phyloP scores from a whole-genome alignment of 23 tunicate species.

The Trididemnum clinides region DNA sequence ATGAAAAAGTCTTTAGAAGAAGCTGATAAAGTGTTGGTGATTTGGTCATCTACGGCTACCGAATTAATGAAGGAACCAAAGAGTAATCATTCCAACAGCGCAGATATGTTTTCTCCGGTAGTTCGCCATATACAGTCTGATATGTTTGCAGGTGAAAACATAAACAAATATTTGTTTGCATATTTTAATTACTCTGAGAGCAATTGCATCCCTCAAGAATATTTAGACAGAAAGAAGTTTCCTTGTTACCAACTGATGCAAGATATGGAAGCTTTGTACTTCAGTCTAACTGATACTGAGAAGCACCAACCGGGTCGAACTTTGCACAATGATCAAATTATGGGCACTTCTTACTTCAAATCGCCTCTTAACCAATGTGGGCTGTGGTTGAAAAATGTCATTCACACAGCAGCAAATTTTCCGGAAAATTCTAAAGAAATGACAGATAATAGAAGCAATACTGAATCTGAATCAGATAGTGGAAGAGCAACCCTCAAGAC shows the following conservation, averaged over 20 bases:
- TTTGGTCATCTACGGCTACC: slow-evolving; percentile 43
- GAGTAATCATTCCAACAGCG: too few relatives aligned
- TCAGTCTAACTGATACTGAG: slow-evolving; percentile 26
- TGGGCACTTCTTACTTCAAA: too few relatives aligned
- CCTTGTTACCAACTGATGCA: slow-evolving; percentile 44
- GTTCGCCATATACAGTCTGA: slow-evolving; percentile 29
- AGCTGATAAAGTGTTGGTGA: slow-evolving; percentile 53
- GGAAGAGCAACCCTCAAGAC: too few relatives aligned
- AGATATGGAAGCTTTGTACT: slow-evolving; percentile 56
- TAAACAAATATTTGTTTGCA: slow-evolving; percentile 30
- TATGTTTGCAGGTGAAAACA: slow-evolving; percentile 27
- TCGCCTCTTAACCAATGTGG: too few relatives aligned
- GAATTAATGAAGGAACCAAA: not conserved
- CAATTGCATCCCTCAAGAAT: slow-evolving; percentile 22
- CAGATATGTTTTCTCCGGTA: slow-evolving; percentile 60
- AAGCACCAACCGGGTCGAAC: slow-evolving; percentile 18
- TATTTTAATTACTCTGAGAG: slow-evolving; percentile 49
- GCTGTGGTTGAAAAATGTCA: too few relatives aligned
- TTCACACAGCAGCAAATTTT: too few relatives aligned
- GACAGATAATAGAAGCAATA: too few relatives aligned
- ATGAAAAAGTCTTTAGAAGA: slow-evolving; percentile 23
- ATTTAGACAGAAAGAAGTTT: not conserved
- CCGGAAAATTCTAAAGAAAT: too few relatives aligned
- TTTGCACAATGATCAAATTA: too few relatives aligned
- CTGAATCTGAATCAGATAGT: too few relatives aligned